phyloP scores from a whole-genome alignment of 2,113 vertebrate genomes.

The Ophiodon elongatus region DNA sequence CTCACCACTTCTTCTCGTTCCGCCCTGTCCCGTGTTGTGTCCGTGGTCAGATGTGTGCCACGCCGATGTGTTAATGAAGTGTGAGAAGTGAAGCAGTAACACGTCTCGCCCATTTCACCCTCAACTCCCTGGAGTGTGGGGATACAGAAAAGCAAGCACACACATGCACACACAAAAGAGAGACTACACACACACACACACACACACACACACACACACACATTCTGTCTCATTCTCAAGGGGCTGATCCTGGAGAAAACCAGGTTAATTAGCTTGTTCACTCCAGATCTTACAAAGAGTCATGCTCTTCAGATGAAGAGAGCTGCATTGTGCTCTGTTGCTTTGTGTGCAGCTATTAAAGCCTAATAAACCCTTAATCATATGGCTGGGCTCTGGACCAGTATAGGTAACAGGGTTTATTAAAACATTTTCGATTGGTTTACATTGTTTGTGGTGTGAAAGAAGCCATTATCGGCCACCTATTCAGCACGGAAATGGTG shows the following conservation, averaged over 20 bases:
- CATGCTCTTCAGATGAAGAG: constrained; percentile 72
- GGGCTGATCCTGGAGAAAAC: constrained; percentile 84
- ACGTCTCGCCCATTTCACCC: constrained; percentile 73
- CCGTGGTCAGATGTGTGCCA: constrained; percentile 68
- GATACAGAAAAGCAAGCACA: constrained; percentile 44
- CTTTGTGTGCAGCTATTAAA: constrained; percentile 74
- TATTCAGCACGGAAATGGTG: constrained; percentile 25
- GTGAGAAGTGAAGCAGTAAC: constrained; percentile 72
- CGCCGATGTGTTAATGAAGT: constrained; percentile 79
- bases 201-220: constrained; percentile 6
- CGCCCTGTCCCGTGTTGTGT: constrained; percentile 55
- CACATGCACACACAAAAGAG: constrained; percentile 2
- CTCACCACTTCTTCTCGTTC: constrained; percentile 13
- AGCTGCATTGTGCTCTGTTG: constrained; percentile 67
- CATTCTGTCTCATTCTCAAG: constrained; percentile 80
- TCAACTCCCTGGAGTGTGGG: constrained; percentile 57
- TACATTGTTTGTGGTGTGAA: constrained; percentile 58
- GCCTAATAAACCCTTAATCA: constrained; percentile 74
- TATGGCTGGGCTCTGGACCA: constrained; percentile 46
- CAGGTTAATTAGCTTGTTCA: constrained; percentile 91
- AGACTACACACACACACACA: background rate
- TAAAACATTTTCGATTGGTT: constrained; percentile 69
- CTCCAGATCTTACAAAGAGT: constrained; percentile 78
- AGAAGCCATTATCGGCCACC: constrained; percentile 53
- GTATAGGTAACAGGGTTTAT: constrained; percentile 68